Conservation (phyloP, 53 echinoderm and acorn worm species). For the Paracentrotus lividus region DNA sequence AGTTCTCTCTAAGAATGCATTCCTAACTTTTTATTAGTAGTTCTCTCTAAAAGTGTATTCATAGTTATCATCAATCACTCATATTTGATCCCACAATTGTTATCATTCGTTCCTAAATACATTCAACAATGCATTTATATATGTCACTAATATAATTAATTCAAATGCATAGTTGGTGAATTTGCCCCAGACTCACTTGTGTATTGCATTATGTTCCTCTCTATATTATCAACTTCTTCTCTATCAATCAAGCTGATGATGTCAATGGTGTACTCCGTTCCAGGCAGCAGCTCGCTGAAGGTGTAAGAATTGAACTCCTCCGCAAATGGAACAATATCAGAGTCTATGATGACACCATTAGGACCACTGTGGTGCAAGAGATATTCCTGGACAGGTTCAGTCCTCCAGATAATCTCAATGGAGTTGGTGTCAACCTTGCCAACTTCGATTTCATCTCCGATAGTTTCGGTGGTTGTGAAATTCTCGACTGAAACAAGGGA, state of each 20-base stretch:
- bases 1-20: too few relatives aligned
- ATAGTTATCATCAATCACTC: not conserved
- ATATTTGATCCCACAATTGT: not conserved
- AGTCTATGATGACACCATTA: not conserved
- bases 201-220: too few relatives aligned
- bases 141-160: not conserved
- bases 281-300: conserved; percentile 12
- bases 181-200: conserved; percentile 43
- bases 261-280: not conserved
- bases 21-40: too few relatives aligned
- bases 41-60: too few relatives aligned
- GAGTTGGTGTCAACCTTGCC: conserved; percentile 10
- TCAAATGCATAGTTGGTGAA: too few relatives aligned
- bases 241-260: not conserved
- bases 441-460: not conserved
- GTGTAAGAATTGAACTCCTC: not conserved
- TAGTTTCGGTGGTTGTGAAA: conserved; percentile 6
- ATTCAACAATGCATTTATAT: not conserved
- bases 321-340: not conserved
- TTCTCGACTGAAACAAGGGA: not conserved
- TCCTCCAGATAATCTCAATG: conserved; percentile 54
- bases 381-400: not conserved
- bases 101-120: not conserved
- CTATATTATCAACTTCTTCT: not conserved
- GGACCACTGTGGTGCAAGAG: conserved; percentile 12